Evolutionary conservation across 2,113 vertebrate species (phyloP).

Genomic region (Cyprinodon variegatus): DNA sequence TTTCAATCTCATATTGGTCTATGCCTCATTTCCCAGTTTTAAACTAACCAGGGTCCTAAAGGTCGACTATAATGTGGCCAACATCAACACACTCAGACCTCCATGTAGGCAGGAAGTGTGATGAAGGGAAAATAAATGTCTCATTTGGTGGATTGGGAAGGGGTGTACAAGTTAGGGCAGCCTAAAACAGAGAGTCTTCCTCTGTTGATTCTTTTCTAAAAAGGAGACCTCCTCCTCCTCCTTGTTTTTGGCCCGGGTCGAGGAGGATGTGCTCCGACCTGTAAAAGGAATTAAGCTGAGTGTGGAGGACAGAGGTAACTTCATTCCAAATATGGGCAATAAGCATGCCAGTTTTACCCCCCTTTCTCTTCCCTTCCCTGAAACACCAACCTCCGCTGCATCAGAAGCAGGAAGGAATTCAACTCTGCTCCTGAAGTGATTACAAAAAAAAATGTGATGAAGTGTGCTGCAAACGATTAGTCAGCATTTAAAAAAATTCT

Average conservation of each 20-base stretch:
- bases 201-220: conserved; percentile 22
- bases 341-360: conserved; percentile 45
- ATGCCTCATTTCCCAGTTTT: background rate
- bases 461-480: conserved; percentile 55
- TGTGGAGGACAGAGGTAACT: conserved; percentile 61
- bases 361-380: background rate
- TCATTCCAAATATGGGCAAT: conserved; percentile 79
- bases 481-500: conserved; percentile 48
- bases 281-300: conserved; percentile 77
- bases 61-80: conserved; percentile 13
- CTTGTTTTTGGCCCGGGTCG: conserved; percentile 21
- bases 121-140: conserved; percentile 11
- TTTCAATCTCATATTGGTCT: background rate
- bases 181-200: conserved; percentile 7
- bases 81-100: background rate
- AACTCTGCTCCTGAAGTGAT: conserved; percentile 39
- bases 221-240: conserved; percentile 19
- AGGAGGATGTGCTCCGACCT: conserved; percentile 75
- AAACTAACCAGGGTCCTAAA: conserved; percentile 1
- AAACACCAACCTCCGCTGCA: background rate
- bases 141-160: conserved; percentile 10
- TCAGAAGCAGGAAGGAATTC: conserved; percentile 50
- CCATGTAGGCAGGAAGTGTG: conserved; percentile 18
- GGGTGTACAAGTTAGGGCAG: conserved; percentile 44
- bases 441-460: conserved; percentile 29